Percentiles rank a stretch among this genome's conserved stretches.
phyloP scores from a whole-genome alignment of 2,113 vertebrate species.

The cat (Felis catus) region F.catus_Fca126_mat1.0 CM031419.1:150451501-150452000 shows the following conservation, averaged over 20 bases:
- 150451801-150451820: slow-evolving; percentile 1
- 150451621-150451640: neutral
- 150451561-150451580: neutral
- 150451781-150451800: neutral
- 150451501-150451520: neutral
- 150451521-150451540: neutral
- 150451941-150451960: slow-evolving; percentile 21
- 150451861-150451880: neutral
- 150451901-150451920: slow-evolving; percentile 14
- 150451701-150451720: neutral
- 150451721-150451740: neutral
- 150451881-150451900: neutral
- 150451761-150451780: slow-evolving; percentile 16
- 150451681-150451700: neutral
- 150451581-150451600: neutral
- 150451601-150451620: neutral
- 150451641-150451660: neutral
- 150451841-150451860: neutral
- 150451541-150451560: neutral
- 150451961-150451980: neutral
- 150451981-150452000: neutral
- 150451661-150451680: neutral
- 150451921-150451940: neutral
- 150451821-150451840: neutral
- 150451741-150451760: neutral